phyloP scores from a whole-genome alignment of 2,888 invertebrate species.

The Lasioglossum malachurum region DNA sequence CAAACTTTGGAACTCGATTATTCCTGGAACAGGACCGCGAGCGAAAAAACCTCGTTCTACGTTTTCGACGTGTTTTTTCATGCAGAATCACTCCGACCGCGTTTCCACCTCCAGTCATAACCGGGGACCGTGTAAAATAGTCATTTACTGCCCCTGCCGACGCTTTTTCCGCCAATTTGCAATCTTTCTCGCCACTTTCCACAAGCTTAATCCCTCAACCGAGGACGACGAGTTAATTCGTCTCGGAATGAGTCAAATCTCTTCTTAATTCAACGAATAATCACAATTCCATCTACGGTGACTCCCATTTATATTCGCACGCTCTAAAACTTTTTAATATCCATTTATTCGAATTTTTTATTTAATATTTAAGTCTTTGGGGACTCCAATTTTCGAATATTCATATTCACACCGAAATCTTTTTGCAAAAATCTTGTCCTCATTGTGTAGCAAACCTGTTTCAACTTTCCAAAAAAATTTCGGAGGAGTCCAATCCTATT shows the following conservation, averaged over 20 bases:
- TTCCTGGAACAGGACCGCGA: not conserved
- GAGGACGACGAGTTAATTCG: not conserved
- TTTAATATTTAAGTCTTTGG: no score
- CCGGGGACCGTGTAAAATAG: not conserved
- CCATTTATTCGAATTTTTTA: no score
- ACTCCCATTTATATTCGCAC: not conserved
- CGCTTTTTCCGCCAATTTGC: not conserved
- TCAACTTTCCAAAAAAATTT: no score
- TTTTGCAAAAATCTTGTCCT: no score
- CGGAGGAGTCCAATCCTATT: no score
- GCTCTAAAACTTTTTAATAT: no score
- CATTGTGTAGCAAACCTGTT: no score
- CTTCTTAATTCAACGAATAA: not conserved
- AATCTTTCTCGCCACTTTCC: not conserved
- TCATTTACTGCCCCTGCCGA: not conserved
- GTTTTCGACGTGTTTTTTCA: slow-evolving; percentile 6
- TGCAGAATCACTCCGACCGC: not conserved
- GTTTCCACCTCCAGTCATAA: not conserved
- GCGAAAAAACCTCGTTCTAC: not conserved
- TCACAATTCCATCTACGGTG: not conserved
- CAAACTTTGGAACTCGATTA: slow-evolving; percentile 6
- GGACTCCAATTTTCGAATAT: no score
- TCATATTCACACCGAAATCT: no score
- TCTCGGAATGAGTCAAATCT: not conserved
- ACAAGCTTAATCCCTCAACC: not conserved